phyloP scores from a whole-genome alignment of 2,888 invertebrate species.

The Acanthacorydalis orientalis region DNA sequence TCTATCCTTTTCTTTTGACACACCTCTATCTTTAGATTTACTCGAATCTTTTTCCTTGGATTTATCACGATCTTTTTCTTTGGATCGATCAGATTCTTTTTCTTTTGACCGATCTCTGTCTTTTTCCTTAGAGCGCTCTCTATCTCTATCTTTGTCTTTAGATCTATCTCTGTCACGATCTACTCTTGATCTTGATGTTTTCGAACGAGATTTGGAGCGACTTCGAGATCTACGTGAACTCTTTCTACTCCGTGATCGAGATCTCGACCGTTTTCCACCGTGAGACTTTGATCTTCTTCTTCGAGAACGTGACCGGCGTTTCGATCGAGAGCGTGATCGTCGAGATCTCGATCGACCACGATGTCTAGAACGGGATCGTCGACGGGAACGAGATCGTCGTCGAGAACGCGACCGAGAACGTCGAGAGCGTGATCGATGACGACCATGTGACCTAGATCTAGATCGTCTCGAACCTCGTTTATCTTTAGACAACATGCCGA shows the following conservation, averaged over 20 bases:
- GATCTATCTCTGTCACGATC: background rate
- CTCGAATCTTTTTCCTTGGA: constrained; percentile 3
- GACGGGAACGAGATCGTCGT: constrained; percentile 38
- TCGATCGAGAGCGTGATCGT: constrained; percentile 35
- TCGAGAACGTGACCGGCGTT: constrained; percentile 34
- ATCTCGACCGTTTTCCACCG: constrained; percentile 18
- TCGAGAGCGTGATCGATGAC: constrained; percentile 32
- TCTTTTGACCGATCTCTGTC: constrained; percentile 11
- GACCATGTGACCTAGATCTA: constrained; percentile 24
- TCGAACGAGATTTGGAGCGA: constrained; percentile 9
- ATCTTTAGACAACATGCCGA: constrained; percentile 72
- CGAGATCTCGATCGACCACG: constrained; percentile 35
- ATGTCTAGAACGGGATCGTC: constrained; percentile 36
- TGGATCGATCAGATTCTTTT: constrained; percentile 6
- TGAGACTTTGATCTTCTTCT: constrained; percentile 22
- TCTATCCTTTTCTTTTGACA: constrained; percentile 9
- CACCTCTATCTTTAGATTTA: constrained; percentile 12
- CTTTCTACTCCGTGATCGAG: constrained; percentile 21
- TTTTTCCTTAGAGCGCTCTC: constrained; percentile 10
- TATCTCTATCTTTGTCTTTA: constrained; percentile 6
- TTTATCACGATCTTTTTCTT: constrained; percentile 5
- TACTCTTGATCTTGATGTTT: background rate
- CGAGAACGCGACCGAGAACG: constrained; percentile 45
- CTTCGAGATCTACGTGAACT: constrained; percentile 19
- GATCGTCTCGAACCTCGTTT: constrained; percentile 41